Evolutionary conservation across 2,888 invertebrate species (phyloP).

Genomic region (Uloborus plumipes): DNA sequence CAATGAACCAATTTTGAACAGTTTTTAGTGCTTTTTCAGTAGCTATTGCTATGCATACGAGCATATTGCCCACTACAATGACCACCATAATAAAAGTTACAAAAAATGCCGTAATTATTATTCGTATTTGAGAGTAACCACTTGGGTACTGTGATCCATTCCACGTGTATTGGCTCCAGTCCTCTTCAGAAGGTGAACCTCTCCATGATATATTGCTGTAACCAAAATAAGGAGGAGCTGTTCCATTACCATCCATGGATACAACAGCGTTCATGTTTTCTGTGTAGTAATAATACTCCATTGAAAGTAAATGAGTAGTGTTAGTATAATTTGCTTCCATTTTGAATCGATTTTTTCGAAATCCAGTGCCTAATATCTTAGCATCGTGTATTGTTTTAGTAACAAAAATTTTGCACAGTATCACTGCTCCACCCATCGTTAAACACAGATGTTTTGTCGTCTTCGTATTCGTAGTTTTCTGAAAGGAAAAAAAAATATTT

Average conservation of each 20-base stretch:
- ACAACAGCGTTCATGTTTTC: constrained; percentile 15
- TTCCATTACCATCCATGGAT: constrained; percentile 4
- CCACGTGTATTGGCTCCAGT: constrained; percentile 46
- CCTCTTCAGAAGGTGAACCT: background rate
- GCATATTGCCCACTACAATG: constrained; percentile 95
- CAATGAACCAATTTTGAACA: constrained; percentile 98
- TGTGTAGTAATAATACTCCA: constrained; percentile 52
- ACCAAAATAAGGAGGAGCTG: constrained; percentile 10
- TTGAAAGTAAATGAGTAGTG: constrained; percentile 26
- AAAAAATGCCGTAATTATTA: constrained; percentile 89
- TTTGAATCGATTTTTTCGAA: background rate
- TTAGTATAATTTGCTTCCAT: constrained; percentile 60
- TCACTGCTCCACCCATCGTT: constrained; percentile 1
- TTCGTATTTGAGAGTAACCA: constrained; percentile 89
- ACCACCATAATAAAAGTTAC: constrained; percentile 94
- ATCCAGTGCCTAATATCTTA: background rate
- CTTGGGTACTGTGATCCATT: constrained; percentile 79
- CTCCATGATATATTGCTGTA: constrained; percentile 35
- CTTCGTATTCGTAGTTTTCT: background rate
- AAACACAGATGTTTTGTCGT: background rate
- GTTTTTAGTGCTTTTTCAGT: constrained; percentile 95
- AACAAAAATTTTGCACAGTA: background rate
- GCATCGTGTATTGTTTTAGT: background rate
- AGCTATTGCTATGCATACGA: constrained; percentile 95
- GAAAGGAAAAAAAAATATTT: background rate